Conservation (phyloP, 2,113 vertebrate species). For the Microcebus tavaratra region DNA sequence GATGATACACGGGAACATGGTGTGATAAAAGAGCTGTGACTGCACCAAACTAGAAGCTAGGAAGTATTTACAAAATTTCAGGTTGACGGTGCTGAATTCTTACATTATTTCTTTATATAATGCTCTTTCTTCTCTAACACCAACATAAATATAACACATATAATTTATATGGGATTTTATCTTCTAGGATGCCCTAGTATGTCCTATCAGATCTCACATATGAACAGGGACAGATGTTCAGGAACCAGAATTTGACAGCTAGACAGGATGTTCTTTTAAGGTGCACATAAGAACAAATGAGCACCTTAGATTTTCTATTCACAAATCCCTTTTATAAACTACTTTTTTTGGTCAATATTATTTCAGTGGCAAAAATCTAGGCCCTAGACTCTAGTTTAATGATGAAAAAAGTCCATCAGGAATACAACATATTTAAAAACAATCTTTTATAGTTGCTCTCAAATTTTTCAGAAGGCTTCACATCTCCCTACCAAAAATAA, state of each 20-base stretch:
- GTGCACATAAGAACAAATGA: conserved; percentile 9
- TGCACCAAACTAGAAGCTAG: background rate
- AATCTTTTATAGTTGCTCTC: conserved; percentile 29
- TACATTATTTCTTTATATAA: background rate
- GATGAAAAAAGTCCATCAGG: conserved; percentile 9
- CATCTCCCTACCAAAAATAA: conserved; percentile 50
- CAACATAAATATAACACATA: background rate
- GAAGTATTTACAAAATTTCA: conserved; percentile 36
- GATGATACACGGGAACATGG: background rate
- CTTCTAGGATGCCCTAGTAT: background rate
- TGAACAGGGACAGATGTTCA: background rate
- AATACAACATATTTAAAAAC: conserved; percentile 70
- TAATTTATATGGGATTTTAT: background rate
- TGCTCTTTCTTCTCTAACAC: conserved; percentile 1
- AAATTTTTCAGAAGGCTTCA: conserved; percentile 65
- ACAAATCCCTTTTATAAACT: conserved; percentile 26
- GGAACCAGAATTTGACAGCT: conserved; percentile 50
- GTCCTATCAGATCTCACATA: background rate
- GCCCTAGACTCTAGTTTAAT: background rate
- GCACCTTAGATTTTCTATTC: background rate
- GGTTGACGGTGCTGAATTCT: background rate
- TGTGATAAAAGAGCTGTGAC: background rate
- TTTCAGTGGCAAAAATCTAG: conserved; percentile 28
- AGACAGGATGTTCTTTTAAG: conserved; percentile 32
- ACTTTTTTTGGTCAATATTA: conserved; percentile 27